Conservation (phyloP, 92 coral and sea anemone genomes). For the Phenganax subtilis region DNA sequence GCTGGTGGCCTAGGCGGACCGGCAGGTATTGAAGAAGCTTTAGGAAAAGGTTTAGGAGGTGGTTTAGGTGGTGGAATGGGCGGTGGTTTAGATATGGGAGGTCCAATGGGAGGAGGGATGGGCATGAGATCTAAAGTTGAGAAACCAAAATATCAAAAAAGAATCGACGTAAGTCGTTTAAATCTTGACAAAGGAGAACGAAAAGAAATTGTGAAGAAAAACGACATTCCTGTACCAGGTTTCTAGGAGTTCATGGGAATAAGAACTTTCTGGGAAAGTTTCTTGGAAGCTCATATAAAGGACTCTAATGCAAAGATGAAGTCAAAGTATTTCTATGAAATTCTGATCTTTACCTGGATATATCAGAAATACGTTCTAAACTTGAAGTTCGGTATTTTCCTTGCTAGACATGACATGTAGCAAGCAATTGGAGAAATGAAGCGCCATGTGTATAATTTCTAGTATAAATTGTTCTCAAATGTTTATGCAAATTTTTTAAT, state of each 20-base stretch:
- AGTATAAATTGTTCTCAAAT: background rate
- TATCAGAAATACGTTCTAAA: too few species aligned
- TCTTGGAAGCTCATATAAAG: background rate
- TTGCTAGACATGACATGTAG: background rate
- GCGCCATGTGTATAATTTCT: background rate
- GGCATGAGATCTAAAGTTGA: conserved; percentile 47
- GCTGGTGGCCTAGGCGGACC: conserved; percentile 63
- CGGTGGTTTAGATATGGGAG: conserved; percentile 54
- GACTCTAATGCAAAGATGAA: background rate
- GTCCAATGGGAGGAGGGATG: conserved; percentile 25
- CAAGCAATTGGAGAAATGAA: background rate
- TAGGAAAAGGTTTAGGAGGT: conserved; percentile 36
- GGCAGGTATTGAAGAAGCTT: background rate
- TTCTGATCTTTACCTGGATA: too few species aligned
- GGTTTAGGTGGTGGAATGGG: conserved; percentile 59
- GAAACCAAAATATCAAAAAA: conserved; percentile 51
- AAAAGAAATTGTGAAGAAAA: conserved; percentile 69
- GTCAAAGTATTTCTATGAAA: background rate
- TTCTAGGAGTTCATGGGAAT: background rate
- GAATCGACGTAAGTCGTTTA: conserved; percentile 56
- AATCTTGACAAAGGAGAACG: conserved; percentile 66
- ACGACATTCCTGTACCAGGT: conserved; percentile 54
- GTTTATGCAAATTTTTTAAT: background rate
- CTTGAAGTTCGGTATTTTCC: too few species aligned
- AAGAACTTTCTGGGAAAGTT: background rate